Percentiles rank a stretch among this genome's conserved stretches.
These are phyloP conservation scores for Panurus biarmicus DNA, from an alignment of 2,113 vertebrate species.

Conservation along the genomic window DNA sequence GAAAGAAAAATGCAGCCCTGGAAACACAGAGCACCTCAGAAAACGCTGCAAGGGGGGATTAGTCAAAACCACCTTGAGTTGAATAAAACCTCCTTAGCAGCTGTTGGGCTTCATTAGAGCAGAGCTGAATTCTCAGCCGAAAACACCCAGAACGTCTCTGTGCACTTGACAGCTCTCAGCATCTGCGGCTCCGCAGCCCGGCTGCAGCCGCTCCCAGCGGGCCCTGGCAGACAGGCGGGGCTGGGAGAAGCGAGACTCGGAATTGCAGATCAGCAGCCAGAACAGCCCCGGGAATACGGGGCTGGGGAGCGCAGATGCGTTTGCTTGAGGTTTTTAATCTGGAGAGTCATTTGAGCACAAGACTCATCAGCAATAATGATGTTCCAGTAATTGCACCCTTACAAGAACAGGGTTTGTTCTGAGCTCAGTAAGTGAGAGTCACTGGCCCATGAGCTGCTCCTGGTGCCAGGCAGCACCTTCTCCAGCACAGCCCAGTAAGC, in stretches of 20 bases:
- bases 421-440: neutral
- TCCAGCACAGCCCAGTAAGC: neutral
- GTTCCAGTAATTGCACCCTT: neutral
- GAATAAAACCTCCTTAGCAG: neutral
- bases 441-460: neutral
- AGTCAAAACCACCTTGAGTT: neutral
- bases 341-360: neutral
- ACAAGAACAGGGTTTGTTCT: neutral
- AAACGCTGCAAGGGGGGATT: neutral
- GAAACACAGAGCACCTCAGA: neutral
- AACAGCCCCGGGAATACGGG: neutral
- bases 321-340: neutral
- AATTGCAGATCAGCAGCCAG: neutral
- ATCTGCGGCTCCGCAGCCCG: neutral
- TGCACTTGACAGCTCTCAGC: neutral
- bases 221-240: neutral
- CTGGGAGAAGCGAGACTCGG: neutral
- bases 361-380: neutral
- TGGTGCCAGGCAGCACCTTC: neutral
- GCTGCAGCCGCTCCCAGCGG: neutral
- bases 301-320: neutral
- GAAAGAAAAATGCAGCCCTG: neutral
- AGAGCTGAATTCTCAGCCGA: neutral
- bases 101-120: neutral
- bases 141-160: neutral